phyloP scores from a whole-genome alignment of 2,888 invertebrate species.

The Scaptomyza reducta region DNA sequence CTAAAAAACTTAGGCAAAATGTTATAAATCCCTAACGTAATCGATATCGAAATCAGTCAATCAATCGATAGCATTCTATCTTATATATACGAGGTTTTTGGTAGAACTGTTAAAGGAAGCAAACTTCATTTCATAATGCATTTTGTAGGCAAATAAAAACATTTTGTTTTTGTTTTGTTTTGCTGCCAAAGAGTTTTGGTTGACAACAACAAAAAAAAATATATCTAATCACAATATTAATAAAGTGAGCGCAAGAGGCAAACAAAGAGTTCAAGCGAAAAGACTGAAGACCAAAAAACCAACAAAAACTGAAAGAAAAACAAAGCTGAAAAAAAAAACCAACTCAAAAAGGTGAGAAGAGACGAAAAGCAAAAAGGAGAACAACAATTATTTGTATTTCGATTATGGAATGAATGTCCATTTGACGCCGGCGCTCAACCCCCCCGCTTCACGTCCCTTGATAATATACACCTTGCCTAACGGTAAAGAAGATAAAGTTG shows the following conservation, averaged over 20 bases:
- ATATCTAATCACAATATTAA: slow-evolving; percentile 29
- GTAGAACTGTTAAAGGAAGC: too few relatives aligned
- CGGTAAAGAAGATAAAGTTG: not conserved
- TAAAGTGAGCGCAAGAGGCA: slow-evolving; percentile 24
- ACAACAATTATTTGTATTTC: slow-evolving; percentile 49
- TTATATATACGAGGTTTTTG: not conserved
- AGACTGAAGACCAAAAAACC: slow-evolving; percentile 14
- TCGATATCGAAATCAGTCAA: not conserved
- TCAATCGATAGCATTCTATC: not conserved
- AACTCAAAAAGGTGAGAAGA: not conserved
- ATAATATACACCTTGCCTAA: not conserved
- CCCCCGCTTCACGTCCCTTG: not conserved
- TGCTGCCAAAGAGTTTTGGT: slow-evolving; percentile 18
- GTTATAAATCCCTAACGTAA: too few relatives aligned
- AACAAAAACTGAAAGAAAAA: slow-evolving; percentile 5
- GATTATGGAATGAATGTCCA: slow-evolving; percentile 41
- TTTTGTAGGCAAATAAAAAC: not conserved
- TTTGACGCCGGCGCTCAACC: slow-evolving; percentile 18
- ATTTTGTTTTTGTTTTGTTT: not conserved
- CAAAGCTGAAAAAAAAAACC: too few relatives aligned
- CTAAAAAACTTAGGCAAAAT: too few relatives aligned
- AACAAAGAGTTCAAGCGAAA: slow-evolving; percentile 7
- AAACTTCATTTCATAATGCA: not conserved
- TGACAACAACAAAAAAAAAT: not conserved
- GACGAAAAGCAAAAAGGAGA: not conserved